These are phyloP conservation scores for Bradypodion ventrale DNA, from an alignment of 2,797 vertebrate genomes.

Conservation along the genomic window DNA sequence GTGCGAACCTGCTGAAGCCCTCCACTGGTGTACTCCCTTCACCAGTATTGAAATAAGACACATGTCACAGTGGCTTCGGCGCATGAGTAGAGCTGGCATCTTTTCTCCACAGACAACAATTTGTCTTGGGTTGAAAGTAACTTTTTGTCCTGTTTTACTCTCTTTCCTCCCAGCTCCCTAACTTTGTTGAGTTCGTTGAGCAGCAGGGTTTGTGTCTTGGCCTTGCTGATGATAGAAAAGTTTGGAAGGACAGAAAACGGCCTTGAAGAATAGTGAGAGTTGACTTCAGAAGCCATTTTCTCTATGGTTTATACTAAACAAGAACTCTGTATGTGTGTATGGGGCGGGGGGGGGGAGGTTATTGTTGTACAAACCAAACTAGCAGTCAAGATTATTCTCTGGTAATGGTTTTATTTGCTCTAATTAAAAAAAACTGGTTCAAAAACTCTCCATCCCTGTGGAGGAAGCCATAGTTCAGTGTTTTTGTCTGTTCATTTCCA, in stretches of 20 bases:
- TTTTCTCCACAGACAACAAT: background rate
- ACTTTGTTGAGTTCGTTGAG: too few relatives aligned
- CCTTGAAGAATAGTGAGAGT: too few relatives aligned
- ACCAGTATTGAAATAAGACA: too few relatives aligned
- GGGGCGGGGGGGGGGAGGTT: too few relatives aligned
- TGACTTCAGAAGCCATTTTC: background rate
- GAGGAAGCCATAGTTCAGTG: constrained; percentile 12
- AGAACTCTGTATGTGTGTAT: background rate
- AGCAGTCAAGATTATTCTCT: background rate
- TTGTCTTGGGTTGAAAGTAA: background rate
- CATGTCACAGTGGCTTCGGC: too few relatives aligned
- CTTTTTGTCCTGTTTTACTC: background rate
- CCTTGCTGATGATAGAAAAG: background rate
- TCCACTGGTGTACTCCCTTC: too few relatives aligned
- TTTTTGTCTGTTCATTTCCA: background rate
- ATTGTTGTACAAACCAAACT: background rate
- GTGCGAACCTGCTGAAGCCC: too few relatives aligned
- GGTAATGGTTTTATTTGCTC: background rate
- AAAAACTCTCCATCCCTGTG: accelerated
- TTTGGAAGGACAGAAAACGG: background rate
- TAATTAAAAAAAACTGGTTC: background rate
- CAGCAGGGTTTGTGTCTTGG: too few relatives aligned
- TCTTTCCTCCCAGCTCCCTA: too few relatives aligned
- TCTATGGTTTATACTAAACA: background rate
- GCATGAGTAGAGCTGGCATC: background rate